Evolutionary conservation across 2,797 vertebrate genomes (phyloP).

Genomic region (Natrix natrix): DNA sequence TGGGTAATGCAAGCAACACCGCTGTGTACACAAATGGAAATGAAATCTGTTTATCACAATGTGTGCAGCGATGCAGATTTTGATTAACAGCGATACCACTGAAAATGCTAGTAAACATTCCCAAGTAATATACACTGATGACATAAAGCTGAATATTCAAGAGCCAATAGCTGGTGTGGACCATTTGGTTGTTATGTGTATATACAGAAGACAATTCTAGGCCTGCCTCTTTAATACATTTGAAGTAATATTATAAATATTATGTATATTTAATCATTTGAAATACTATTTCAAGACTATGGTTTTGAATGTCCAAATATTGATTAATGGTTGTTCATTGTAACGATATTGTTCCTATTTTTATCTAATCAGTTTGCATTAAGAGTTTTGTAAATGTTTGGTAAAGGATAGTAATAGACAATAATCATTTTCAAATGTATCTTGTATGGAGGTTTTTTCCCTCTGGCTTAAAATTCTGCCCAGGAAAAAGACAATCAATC

Average conservation of each 20-base stretch:
- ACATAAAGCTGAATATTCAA: slow-evolving; percentile 1
- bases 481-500: neutral
- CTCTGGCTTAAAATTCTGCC: neutral
- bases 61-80: neutral
- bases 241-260: slow-evolving; percentile 4
- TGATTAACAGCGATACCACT: slow-evolving; percentile 21
- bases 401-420: neutral
- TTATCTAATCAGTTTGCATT: neutral
- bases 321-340: neutral
- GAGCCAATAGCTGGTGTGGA: neutral
- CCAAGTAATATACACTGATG: neutral
- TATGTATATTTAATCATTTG: neutral
- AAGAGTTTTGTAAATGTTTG: neutral
- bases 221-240: neutral
- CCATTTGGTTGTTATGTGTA: neutral
- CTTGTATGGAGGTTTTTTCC: neutral
- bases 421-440: neutral
- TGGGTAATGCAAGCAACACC: slow-evolving; percentile 32
- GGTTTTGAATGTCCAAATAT: neutral
- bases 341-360: neutral
- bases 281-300: neutral
- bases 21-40: slow-evolving; percentile 39
- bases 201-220: neutral
- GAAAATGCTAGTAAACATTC: slow-evolving; percentile 21
- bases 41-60: slow-evolving; percentile 13